Evolutionary conservation across 1,140 invertebrate genomes (phyloP).

Genomic region (Drosophila nebulosa): DNA sequence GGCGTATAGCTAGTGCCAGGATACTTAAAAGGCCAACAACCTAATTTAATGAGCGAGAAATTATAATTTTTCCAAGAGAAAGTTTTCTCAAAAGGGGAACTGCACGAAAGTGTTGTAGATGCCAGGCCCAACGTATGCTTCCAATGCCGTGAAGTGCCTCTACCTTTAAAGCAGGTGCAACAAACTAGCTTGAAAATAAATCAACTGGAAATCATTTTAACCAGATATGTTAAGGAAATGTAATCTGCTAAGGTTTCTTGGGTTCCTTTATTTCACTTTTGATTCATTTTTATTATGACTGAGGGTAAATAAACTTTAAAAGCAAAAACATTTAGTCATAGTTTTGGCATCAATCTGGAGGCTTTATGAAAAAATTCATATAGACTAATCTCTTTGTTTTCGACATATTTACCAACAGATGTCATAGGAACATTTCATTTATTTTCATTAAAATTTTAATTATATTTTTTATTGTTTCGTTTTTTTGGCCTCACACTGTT

Average conservation of each 20-base stretch:
- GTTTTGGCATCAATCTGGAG: too few relatives aligned
- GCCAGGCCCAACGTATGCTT: not conserved
- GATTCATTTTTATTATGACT: too few relatives aligned
- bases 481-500: conserved; percentile 27
- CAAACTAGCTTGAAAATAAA: not conserved
- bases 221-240: too few relatives aligned
- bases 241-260: too few relatives aligned
- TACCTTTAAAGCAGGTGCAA: not conserved
- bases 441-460: conserved; percentile 73
- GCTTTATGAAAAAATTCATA: not conserved
- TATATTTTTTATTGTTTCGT: conserved; percentile 51
- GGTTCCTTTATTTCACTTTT: too few relatives aligned
- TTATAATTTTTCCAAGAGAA: not conserved
- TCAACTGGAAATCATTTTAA: too few relatives aligned
- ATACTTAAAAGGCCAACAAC: not conserved
- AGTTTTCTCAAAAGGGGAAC: not conserved
- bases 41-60: conserved; percentile 5
- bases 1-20: not conserved
- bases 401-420: conserved; percentile 38
- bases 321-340: too few relatives aligned
- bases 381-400: not conserved
- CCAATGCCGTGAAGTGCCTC: not conserved
- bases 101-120: not conserved
- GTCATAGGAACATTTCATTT: conserved; percentile 59
- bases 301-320: too few relatives aligned